These are phyloP conservation scores for Cenopis cana DNA, from an alignment of 2,888 invertebrate genomes.

Conservation along the genomic window DNA sequence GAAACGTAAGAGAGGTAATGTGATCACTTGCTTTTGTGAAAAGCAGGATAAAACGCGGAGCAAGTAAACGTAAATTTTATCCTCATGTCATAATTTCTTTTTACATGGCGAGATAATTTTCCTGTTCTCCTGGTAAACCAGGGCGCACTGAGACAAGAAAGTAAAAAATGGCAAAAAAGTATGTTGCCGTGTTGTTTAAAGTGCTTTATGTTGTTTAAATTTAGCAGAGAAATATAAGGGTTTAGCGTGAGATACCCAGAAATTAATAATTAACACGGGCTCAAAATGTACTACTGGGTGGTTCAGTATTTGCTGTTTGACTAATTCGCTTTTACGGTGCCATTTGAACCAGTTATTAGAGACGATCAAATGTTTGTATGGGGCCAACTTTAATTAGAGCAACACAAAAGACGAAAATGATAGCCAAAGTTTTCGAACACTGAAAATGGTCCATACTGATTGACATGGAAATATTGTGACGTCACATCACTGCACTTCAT, in stretches of 20 bases:
- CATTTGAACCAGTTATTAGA: too few relatives aligned
- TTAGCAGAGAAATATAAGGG: constrained; percentile 23
- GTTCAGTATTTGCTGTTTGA: too few relatives aligned
- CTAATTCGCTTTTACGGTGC: too few relatives aligned
- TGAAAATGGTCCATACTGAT: too few relatives aligned
- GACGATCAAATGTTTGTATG: too few relatives aligned
- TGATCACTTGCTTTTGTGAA: constrained; percentile 41
- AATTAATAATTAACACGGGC: background rate
- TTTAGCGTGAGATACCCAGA: background rate
- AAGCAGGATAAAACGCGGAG: constrained; percentile 38
- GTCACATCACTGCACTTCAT: too few relatives aligned
- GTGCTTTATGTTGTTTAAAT: constrained; percentile 43
- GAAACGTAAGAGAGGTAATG: constrained; percentile 38
- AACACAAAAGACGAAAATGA: too few relatives aligned
- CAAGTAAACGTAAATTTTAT: constrained; percentile 40
- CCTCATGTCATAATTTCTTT: constrained; percentile 39
- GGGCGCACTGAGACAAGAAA: constrained; percentile 23
- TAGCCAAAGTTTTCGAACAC: too few relatives aligned
- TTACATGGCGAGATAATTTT: constrained; percentile 36
- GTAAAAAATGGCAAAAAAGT: constrained; percentile 31
- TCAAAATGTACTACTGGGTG: background rate
- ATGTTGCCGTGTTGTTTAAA: constrained; percentile 32
- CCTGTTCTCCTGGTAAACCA: constrained; percentile 12
- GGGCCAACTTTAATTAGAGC: too few relatives aligned
- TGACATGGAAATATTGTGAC: too few relatives aligned